phyloP scores from a whole-genome alignment of 2,797 vertebrate species.

The Arnoldichthys spilopterus region DNA sequence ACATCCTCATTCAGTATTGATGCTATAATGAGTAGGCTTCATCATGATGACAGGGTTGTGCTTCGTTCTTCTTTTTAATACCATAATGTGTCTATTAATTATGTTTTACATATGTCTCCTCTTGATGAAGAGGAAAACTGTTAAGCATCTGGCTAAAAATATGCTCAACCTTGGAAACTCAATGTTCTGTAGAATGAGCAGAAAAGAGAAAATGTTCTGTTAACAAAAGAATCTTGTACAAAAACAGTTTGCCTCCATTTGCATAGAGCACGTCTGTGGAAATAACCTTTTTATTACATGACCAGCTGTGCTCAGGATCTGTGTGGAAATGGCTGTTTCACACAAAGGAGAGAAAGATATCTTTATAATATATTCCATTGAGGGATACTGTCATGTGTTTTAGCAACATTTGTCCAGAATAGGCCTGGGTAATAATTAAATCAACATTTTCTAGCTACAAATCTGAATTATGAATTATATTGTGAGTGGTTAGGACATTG shows the following conservation, averaged over 20 bases:
- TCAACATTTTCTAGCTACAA: no score
- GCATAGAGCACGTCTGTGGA: slow-evolving; percentile 5
- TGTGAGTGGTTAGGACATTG: no score
- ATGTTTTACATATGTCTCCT: neutral
- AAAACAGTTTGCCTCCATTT: neutral
- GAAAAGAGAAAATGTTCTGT: neutral
- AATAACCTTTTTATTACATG: neutral
- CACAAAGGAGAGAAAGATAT: slow-evolving; percentile 5
- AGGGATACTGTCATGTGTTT: neutral
- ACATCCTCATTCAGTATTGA: neutral
- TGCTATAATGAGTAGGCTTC: neutral
- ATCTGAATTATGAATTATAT: no score
- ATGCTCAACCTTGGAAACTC: neutral
- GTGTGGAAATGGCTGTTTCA: neutral
- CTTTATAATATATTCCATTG: neutral
- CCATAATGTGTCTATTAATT: slow-evolving; percentile 11
- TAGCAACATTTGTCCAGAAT: neutral
- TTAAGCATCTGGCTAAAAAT: neutral
- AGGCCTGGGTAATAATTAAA: no score
- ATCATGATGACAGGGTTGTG: neutral
- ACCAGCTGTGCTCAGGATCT: slow-evolving; percentile 9
- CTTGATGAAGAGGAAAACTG: slow-evolving; percentile 2
- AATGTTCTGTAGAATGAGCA: neutral
- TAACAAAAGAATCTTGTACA: neutral
- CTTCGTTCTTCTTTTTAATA: neutral